Base-by-base conservation (phyloP, 2,797 vertebrate genomes). In the Jordanella pulchra region DNA sequence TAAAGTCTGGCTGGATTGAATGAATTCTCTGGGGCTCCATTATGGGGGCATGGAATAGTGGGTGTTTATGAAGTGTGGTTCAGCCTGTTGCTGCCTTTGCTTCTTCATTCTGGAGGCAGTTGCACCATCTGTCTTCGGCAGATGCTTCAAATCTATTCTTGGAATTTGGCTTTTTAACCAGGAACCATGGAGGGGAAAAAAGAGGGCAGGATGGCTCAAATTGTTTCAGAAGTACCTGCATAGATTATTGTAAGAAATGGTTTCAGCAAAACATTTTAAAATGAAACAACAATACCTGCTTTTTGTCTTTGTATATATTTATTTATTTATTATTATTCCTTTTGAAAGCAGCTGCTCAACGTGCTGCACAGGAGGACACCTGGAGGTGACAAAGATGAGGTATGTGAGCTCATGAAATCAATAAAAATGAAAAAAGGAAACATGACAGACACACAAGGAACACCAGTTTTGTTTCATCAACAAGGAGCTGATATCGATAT, bases 401-500 rank as follows among this genome's bases (percentile, higher is more conserved):
- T 30, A 44, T 27, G 60, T 53, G 21, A 61, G 45, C 71, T 73
- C 53, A 30, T 48, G 28, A 72, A 84, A 87, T 88, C 85, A 81
- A 86, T 86, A 80, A 69, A 67, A 74, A 75, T 77, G 77, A 58
- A 39, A 73, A 77, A 71, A 79, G 47, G 77, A 83, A 76, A 35
- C 51, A 74, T 58, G 69, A 81, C 32, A 64, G 67, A 58, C 75
- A 65, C 76, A 53, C 55, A 69, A 75, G 81, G 79, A 88, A 87
- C 77, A 67, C 69, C 70, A 81, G 77, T 85, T 86, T 73, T 56
- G 77, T 80, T 73, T 85, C 74, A 76, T 75, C 72, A 66, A 74
- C 60, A 25, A 75, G 42, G 72, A 82, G 84, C 73, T 79, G 82
- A 77, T 87, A 88, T 84, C 78, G 84, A 86, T 75, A 83, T 47